Evolutionary conservation across 2,113 vertebrate species (phyloP).

Genomic region (Lota lota): DNA sequence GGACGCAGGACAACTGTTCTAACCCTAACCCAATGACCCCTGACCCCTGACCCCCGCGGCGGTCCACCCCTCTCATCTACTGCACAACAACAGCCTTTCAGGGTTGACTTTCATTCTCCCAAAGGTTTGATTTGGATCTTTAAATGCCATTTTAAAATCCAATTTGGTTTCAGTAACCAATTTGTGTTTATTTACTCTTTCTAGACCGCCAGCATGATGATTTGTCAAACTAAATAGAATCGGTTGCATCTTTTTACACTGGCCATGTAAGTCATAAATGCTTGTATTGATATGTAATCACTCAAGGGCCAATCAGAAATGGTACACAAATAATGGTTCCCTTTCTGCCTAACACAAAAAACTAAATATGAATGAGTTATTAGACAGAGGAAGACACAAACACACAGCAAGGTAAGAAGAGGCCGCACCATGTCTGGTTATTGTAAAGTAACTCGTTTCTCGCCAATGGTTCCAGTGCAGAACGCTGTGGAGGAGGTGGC

Average conservation of each 20-base stretch:
- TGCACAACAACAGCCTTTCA: not conserved
- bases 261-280: conserved; percentile 26
- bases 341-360: too few species aligned
- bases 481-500: conserved; percentile 34
- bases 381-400: too few species aligned
- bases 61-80: too few species aligned
- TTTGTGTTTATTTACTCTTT: conserved; percentile 38
- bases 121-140: not conserved
- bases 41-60: conserved; percentile 17
- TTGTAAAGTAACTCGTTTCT: too few species aligned
- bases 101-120: conserved; percentile 33
- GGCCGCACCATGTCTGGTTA: too few species aligned
- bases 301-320: conserved; percentile 31
- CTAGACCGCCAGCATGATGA: conserved; percentile 59
- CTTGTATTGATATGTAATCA: conserved; percentile 46
- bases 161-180: conserved; percentile 10
- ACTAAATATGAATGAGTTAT: too few species aligned
- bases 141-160: too few species aligned
- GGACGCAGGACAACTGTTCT: conserved; percentile 25
- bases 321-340: not conserved
- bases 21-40: conserved; percentile 37
- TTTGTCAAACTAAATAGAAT: conserved; percentile 44
- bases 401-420: too few species aligned
- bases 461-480: too few species aligned
- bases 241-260: conserved; percentile 7